Conservation (phyloP, 1,140 invertebrate genomes). For the Lasaia peninsularis region DNA sequence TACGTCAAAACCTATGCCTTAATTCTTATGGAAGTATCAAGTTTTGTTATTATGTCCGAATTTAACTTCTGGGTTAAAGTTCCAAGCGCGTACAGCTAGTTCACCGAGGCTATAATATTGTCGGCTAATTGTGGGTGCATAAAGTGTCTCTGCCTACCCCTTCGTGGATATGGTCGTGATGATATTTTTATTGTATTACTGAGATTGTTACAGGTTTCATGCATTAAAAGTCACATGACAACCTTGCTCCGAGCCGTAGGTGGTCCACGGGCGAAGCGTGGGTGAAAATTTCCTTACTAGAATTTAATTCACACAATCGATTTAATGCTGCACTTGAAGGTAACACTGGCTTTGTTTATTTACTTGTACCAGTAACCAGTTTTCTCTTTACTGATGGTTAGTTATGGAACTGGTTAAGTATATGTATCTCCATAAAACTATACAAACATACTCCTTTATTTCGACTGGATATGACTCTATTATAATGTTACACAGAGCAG, state of each 20-base stretch:
- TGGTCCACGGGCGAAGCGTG: conserved; percentile 10
- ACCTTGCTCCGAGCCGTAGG: conserved; percentile 5
- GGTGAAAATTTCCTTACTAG: conserved; percentile 6
- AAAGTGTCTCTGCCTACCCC: too few relatives aligned
- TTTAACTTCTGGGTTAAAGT: too few relatives aligned
- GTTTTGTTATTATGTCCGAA: too few relatives aligned
- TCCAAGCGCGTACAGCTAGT: too few relatives aligned
- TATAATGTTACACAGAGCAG: too few relatives aligned
- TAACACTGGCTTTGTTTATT: background rate
- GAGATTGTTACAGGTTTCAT: background rate
- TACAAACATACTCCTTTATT: too few relatives aligned
- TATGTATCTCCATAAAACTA: background rate
- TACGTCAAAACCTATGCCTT: too few relatives aligned
- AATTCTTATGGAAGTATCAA: too few relatives aligned
- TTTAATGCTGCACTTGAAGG: conserved; percentile 1
- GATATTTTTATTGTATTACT: background rate
- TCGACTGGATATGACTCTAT: too few relatives aligned
- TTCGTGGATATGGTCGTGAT: too few relatives aligned
- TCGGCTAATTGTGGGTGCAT: too few relatives aligned
- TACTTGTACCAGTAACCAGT: background rate
- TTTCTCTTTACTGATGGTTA: background rate
- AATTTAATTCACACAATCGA: conserved; percentile 1
- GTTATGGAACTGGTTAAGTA: background rate
- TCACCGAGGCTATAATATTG: too few relatives aligned
- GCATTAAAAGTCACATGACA: conserved; percentile 4